phyloP scores from a whole-genome alignment of 2,797 vertebrate species.

The Leucoraja ocellata region DNA sequence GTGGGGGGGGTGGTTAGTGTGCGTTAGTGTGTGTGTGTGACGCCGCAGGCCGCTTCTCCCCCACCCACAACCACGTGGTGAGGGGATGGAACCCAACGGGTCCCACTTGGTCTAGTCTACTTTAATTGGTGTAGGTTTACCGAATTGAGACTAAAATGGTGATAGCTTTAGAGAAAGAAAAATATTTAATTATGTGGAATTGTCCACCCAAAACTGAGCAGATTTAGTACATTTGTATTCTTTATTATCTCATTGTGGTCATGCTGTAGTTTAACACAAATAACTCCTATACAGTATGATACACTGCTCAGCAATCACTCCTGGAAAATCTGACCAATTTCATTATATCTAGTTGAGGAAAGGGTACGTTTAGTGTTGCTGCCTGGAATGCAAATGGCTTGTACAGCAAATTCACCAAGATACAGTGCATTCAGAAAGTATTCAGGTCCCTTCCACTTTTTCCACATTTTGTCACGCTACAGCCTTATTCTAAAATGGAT shows the following conservation, averaged over 20 bases:
- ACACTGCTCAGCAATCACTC: neutral
- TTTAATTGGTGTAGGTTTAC: neutral
- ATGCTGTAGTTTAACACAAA: neutral
- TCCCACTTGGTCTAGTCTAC: neutral
- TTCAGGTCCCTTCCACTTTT: neutral
- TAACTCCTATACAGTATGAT: neutral
- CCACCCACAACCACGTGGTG: too few species aligned
- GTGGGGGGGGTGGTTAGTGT: too few species aligned
- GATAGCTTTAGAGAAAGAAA: neutral
- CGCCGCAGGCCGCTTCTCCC: too few species aligned
- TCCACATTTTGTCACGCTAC: too few species aligned
- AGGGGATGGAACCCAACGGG: too few species aligned
- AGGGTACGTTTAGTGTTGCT: neutral
- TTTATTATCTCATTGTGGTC: neutral
- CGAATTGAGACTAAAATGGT: neutral
- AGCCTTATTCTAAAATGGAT: too few species aligned
- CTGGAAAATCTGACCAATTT: neutral
- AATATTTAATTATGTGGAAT: neutral
- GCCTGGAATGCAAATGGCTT: neutral
- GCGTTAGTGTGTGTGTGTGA: too few species aligned
- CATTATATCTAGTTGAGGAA: neutral
- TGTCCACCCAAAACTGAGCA: neutral
- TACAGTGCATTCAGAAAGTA: too few species aligned
- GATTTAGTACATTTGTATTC: neutral
- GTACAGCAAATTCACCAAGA: neutral